Evolutionary conservation across 2,888 invertebrate species (phyloP).

Genomic region (Stenchaetothrips biformis): DNA sequence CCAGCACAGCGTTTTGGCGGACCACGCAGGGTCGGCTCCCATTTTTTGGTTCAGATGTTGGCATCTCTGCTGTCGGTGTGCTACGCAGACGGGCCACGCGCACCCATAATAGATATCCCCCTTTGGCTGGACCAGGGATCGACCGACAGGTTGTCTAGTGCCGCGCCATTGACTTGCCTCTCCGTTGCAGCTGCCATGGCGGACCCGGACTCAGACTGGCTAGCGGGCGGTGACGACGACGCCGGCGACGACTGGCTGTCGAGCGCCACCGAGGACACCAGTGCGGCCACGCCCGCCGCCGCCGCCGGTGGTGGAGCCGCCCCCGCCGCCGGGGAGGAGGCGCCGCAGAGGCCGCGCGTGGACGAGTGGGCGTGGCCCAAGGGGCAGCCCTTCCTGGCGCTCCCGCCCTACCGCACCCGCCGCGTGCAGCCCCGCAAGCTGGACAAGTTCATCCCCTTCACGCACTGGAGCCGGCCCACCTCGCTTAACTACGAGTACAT

Average conservation of each 20-base stretch:
- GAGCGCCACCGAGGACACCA: constrained; percentile 35
- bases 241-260: constrained; percentile 38
- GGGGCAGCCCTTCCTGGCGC: constrained; percentile 14
- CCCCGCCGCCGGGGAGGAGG: constrained; percentile 39
- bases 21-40: too few relatives aligned
- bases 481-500: constrained; percentile 76
- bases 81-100: too few relatives aligned
- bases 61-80: too few relatives aligned
- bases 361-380: constrained; percentile 43
- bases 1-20: too few relatives aligned
- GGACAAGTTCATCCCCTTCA: constrained; percentile 51
- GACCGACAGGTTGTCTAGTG: too few relatives aligned
- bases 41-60: too few relatives aligned
- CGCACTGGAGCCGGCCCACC: constrained; percentile 81
- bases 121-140: too few relatives aligned
- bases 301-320: constrained; percentile 42
- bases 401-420: constrained; percentile 6
- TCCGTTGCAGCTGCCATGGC: constrained; percentile 33
- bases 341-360: constrained; percentile 44
- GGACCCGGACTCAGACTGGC: constrained; percentile 33
- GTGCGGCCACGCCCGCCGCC: constrained; percentile 30
- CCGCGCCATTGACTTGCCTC: too few relatives aligned
- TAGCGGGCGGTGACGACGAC: constrained; percentile 35
- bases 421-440: constrained; percentile 52
- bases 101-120: too few relatives aligned